Evolutionary conservation across 1,140 invertebrate species (phyloP).

Genomic region (Aethina tumida): DNA sequence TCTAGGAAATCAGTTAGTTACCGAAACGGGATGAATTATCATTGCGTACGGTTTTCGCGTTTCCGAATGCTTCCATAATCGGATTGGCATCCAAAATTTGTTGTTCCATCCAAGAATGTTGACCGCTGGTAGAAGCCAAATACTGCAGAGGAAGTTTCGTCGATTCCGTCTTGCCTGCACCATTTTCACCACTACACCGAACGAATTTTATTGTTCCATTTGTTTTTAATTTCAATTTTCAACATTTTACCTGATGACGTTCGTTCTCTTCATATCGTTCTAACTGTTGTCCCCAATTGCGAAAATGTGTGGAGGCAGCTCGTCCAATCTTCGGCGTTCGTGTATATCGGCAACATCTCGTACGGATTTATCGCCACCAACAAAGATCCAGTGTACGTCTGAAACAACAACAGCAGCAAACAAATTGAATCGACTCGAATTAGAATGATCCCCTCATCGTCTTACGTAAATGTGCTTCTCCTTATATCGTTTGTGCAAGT

Average conservation of each 20-base stretch:
- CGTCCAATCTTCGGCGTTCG: slow-evolving; percentile 70
- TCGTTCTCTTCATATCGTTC: slow-evolving; percentile 62
- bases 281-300: slow-evolving; percentile 87
- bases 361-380: slow-evolving; percentile 91
- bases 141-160: slow-evolving; percentile 89
- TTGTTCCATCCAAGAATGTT: slow-evolving; percentile 91
- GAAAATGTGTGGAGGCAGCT: slow-evolving; percentile 88
- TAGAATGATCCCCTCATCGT: too few relatives aligned
- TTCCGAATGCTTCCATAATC: slow-evolving; percentile 92
- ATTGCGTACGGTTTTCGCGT: slow-evolving; percentile 92
- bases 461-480: slow-evolving; percentile 88
- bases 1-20: too few relatives aligned
- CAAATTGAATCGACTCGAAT: too few relatives aligned
- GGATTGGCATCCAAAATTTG: slow-evolving; percentile 91
- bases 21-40: slow-evolving; percentile 94
- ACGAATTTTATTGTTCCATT: neutral
- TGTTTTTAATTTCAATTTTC: neutral
- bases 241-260: slow-evolving; percentile 64
- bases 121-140: slow-evolving; percentile 80
- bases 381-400: slow-evolving; percentile 92
- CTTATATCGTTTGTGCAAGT: slow-evolving; percentile 83
- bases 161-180: slow-evolving; percentile 89
- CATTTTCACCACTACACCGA: slow-evolving; percentile 74
- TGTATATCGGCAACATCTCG: slow-evolving; percentile 86
- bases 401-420: too few relatives aligned